phyloP scores from a whole-genome alignment of 1,140 invertebrate species.

The Planococcus citri region DNA sequence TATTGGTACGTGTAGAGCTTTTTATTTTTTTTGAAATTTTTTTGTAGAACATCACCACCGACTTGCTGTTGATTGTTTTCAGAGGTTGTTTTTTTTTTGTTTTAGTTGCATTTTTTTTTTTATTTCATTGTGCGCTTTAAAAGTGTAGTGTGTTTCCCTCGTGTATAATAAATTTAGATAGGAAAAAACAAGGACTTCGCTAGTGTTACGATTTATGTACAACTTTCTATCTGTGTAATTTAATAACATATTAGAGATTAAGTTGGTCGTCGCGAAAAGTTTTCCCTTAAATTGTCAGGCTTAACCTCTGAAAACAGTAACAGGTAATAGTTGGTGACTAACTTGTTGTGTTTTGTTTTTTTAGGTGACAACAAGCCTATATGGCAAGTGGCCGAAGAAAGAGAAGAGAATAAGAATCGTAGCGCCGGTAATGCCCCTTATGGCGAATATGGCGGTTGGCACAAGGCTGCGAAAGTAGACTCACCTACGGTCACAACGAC shows the following conservation, averaged over 20 bases:
- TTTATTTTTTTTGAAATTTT: background rate
- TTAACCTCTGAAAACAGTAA: conserved; percentile 12
- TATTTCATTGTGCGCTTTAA: background rate
- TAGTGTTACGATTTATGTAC: no score
- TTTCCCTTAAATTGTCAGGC: no score
- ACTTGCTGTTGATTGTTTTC: conserved; percentile 3
- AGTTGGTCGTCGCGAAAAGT: no score
- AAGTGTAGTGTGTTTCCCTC: no score
- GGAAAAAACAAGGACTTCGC: no score
- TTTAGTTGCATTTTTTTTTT: background rate
- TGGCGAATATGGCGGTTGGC: conserved; percentile 92
- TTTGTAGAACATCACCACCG: background rate
- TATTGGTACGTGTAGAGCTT: background rate
- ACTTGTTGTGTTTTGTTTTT: conserved; percentile 11
- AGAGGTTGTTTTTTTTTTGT: background rate
- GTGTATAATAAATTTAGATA: no score
- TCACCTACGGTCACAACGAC: conserved; percentile 95
- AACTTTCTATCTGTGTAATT: no score
- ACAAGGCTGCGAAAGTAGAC: conserved; percentile 97
- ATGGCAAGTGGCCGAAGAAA: conserved; percentile 98
- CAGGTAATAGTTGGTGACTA: background rate
- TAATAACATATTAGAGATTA: no score
- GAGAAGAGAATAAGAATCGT: conserved; percentile 86
- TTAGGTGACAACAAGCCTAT: conserved; percentile 95
- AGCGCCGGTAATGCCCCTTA: conserved; percentile 83